phyloP scores from a whole-genome alignment of 2,113 vertebrate species.

The Nesoenas mayeri region DNA sequence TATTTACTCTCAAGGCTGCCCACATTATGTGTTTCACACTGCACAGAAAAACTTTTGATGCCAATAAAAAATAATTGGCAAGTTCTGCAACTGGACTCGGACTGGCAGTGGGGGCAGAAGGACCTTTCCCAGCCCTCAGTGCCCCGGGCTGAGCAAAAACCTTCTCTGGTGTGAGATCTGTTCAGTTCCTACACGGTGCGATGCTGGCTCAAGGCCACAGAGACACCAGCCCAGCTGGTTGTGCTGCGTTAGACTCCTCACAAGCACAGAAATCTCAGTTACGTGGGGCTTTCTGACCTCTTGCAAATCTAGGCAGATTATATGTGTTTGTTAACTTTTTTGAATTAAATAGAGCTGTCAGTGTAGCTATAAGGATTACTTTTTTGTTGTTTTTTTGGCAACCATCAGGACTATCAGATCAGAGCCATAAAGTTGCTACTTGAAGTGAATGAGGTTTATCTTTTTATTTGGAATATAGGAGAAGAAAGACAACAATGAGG shows the following conservation, averaged over 20 bases:
- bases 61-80: background rate
- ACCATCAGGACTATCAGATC: background rate
- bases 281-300: background rate
- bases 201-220: background rate
- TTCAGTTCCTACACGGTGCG: background rate
- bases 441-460: background rate
- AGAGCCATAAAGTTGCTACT: background rate
- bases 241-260: background rate
- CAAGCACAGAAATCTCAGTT: background rate
- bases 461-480: background rate
- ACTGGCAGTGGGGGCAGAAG: background rate
- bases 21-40: background rate
- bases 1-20: conserved; percentile 10
- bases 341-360: background rate
- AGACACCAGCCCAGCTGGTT: background rate
- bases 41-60: background rate
- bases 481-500: background rate
- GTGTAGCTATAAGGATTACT: background rate
- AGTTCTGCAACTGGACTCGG: background rate
- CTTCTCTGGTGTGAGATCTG: background rate
- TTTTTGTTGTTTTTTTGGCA: background rate
- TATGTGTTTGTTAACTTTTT: background rate
- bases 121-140: background rate
- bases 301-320: background rate
- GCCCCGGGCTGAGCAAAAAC: background rate